Evolutionary conservation across 2,888 invertebrate genomes (phyloP), one percentile per base, ranked within the genome.

Genomic region (Scaptomyza cyrtandrae): DNA sequence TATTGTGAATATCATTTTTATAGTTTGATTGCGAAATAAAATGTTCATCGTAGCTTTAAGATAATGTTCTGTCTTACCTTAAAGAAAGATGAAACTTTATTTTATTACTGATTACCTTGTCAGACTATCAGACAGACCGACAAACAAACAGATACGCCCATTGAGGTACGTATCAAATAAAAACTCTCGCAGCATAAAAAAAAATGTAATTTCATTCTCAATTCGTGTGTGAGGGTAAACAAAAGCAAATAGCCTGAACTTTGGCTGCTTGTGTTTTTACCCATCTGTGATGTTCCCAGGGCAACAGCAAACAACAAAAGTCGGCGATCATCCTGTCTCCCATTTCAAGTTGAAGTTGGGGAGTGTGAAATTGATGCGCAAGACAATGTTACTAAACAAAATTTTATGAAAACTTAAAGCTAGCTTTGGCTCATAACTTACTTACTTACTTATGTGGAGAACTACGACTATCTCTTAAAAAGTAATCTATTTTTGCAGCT

Each of bases 41-140:
- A 33, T 29, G 29, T 29, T 29, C 29, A 29, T 5, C 24, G 14
- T 2, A 24, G 27, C 5, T n/a, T 27, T 55, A 19, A 14, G 16
- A 44, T 31, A 1, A n/a, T 19, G 4, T 13, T 13, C 3, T 49
- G 35, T 41, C 14, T 24, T 16, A 41, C 43, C 16, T 41, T 19
- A 61, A 50, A 57, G 57, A 61, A 63, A 60, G 55, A 60, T 69
- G 65, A 72, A 88, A 88, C 83, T 80, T 57, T 72, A 70, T 86
- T 86, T 88, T 70, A 78, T 76, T 76, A 76, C 81, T 85, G 86
- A 78, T 85, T 86, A 78, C 81, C 84, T 76, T 58, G 66, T 73
- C 86, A 58, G 70, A 64, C 84, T 70, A 55, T 33, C 75, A 43
- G 11, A 13, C 5, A 10, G 44, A 39, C 31, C 6, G 19, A n/a